phyloP scores from a whole-genome alignment of 1,140 invertebrate species.

The Scylla paramamosain region DNA sequence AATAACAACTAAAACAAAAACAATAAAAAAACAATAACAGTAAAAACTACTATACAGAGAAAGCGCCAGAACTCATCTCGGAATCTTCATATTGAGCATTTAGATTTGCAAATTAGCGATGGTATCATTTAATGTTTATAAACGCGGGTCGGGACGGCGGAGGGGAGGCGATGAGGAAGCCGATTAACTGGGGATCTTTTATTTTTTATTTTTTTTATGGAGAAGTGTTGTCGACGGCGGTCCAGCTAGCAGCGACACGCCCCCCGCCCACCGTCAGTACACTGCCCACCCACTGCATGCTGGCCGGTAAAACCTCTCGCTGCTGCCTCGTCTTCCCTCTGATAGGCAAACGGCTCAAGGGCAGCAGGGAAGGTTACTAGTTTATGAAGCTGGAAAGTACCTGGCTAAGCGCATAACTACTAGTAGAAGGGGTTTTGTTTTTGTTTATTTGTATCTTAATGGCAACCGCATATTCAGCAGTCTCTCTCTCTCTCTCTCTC shows the following conservation, averaged over 20 bases:
- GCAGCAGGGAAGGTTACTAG: too few species aligned
- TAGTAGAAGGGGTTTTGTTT: too few species aligned
- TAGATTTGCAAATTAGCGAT: conserved; percentile 65
- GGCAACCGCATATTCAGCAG: too few species aligned
- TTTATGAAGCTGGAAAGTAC: too few species aligned
- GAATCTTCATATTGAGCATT: conserved; percentile 31
- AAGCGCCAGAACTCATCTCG: neutral
- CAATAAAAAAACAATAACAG: neutral
- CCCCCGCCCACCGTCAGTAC: neutral
- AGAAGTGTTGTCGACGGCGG: neutral
- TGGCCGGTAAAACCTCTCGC: too few species aligned
- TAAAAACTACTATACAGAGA: neutral
- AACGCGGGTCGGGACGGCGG: conserved; percentile 15
- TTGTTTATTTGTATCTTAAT: too few species aligned
- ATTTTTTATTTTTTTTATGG: neutral
- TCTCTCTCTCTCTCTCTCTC: neutral
- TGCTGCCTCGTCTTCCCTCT: too few species aligned
- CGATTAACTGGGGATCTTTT: conserved; percentile 26
- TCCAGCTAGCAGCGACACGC: too few species aligned
- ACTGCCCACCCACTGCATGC: neutral
- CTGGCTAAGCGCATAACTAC: too few species aligned
- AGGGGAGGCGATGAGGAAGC: conserved; percentile 34
- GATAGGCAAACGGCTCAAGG: too few species aligned
- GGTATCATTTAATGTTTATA: conserved; percentile 65
- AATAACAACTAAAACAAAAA: neutral